These are phyloP conservation scores for Oreonectes daqikongensis DNA, from an alignment of 2,797 vertebrate species.

Conservation along the genomic window DNA sequence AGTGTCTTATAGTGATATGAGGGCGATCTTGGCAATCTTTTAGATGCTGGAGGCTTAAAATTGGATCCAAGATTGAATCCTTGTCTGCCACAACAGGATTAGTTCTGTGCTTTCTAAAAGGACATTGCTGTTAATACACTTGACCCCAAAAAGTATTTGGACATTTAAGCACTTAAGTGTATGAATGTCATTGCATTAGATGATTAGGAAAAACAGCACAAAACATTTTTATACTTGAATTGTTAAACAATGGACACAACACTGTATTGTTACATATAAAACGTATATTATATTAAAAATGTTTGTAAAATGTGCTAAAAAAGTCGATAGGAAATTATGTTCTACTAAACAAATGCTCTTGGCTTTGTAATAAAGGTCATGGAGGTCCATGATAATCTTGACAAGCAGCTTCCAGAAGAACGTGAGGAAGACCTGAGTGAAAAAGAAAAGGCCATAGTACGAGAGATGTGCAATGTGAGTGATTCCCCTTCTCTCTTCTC, in stretches of 20 bases:
- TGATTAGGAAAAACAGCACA: not conserved
- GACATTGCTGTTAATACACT: not conserved
- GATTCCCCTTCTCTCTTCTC: not conserved
- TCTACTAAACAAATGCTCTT: not conserved
- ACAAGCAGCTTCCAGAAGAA: constrained; percentile 89
- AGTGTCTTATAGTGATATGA: not conserved
- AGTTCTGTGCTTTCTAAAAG: not conserved
- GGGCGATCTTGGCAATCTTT: not conserved
- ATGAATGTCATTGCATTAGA: not conserved
- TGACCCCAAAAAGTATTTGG: not conserved
- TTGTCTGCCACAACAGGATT: not conserved
- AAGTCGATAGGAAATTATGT: not conserved
- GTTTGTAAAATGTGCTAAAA: not conserved
- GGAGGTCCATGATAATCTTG: constrained; percentile 96
- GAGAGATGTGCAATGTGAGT: constrained; percentile 98
- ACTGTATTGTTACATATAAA: not conserved
- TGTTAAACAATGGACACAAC: too few relatives aligned
- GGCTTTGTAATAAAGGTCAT: constrained; percentile 80
- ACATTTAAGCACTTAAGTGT: not conserved
- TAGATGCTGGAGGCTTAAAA: not conserved
- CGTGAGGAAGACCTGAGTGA: constrained; percentile 94
- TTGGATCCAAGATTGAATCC: not conserved
- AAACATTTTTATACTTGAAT: not conserved
- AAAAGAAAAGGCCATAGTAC: constrained; percentile 97
- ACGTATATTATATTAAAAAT: not conserved